These are phyloP conservation scores for Cyanoderma ruficeps DNA, from an alignment of 2,113 vertebrate species.

Conservation along the genomic window DNA sequence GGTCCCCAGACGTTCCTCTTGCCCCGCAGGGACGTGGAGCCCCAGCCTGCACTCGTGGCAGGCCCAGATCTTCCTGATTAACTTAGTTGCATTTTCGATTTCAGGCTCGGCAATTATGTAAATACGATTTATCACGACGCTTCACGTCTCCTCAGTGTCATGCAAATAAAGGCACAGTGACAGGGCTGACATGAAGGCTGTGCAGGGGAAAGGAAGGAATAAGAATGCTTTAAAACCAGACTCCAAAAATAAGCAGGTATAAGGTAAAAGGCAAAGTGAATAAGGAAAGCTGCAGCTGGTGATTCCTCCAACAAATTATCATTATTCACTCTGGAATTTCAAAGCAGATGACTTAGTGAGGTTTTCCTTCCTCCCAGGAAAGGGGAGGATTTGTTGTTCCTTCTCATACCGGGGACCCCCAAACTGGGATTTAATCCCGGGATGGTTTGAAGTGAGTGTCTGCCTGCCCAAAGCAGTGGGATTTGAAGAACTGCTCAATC, in stretches of 20 bases:
- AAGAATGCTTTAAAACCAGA: accelerated
- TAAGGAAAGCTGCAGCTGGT: accelerated
- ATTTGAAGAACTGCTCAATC: neutral
- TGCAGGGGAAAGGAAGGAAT: neutral
- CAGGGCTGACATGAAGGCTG: neutral
- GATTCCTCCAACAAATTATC: neutral
- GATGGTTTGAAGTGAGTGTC: neutral
- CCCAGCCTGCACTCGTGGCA: neutral
- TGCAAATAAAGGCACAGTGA: neutral
- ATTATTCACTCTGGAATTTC: neutral
- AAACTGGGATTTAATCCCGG: neutral
- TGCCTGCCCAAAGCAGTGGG: neutral
- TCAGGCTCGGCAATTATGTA: neutral
- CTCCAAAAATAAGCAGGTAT: neutral
- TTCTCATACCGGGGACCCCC: neutral
- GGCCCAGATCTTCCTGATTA: neutral
- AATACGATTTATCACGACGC: accelerated
- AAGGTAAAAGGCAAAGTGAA: neutral
- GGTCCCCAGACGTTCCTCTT: neutral
- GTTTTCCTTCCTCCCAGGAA: neutral
- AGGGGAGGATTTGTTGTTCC: neutral
- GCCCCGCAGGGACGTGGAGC: neutral
- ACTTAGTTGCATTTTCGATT: neutral
- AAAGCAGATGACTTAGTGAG: neutral
- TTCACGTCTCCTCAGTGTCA: neutral